A percentile compares a stretch with the other conserved stretches of the same genome.
Conservation (phyloP, 2,113 vertebrate species). For the Catharus minimus region DNA sequence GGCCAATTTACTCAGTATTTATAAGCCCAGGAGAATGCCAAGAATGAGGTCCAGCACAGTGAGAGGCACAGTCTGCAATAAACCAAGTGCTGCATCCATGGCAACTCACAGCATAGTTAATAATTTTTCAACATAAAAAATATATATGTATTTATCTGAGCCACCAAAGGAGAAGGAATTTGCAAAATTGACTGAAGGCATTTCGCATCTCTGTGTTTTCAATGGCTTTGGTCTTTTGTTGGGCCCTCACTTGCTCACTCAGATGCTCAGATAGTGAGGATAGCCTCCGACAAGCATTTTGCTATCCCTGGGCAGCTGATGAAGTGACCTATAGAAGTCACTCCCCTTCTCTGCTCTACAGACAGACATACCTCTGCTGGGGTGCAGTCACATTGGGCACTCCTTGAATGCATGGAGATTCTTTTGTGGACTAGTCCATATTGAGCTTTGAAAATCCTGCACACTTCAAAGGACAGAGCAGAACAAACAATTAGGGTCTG, state of each 20-base stretch:
- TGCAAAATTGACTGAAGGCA: neutral
- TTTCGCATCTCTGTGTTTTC: neutral
- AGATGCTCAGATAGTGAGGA: neutral
- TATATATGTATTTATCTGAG: neutral
- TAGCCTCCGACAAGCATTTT: neutral
- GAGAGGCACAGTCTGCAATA: conserved; percentile 4
- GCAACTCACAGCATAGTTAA: conserved; percentile 27
- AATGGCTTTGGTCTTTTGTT: neutral
- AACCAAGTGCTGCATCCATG: neutral
- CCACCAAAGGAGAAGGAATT: neutral
- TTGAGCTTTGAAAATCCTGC: neutral
- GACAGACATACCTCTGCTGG: neutral
- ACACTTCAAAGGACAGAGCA: neutral
- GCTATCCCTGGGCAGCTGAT: neutral
- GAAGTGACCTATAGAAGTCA: neutral
- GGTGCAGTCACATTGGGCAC: rapidly evolving
- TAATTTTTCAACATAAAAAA: conserved; percentile 16
- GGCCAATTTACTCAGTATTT: conserved; percentile 25
- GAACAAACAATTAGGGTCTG: neutral
- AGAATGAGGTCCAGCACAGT: conserved; percentile 9
- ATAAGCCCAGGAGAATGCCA: neutral
- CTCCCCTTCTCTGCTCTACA: neutral
- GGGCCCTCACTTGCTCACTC: neutral
- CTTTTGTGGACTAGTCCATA: too few species aligned
- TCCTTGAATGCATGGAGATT: neutral